Conservation (phyloP, 2,797 vertebrate species). For the Enteromius argenteus region DNA sequence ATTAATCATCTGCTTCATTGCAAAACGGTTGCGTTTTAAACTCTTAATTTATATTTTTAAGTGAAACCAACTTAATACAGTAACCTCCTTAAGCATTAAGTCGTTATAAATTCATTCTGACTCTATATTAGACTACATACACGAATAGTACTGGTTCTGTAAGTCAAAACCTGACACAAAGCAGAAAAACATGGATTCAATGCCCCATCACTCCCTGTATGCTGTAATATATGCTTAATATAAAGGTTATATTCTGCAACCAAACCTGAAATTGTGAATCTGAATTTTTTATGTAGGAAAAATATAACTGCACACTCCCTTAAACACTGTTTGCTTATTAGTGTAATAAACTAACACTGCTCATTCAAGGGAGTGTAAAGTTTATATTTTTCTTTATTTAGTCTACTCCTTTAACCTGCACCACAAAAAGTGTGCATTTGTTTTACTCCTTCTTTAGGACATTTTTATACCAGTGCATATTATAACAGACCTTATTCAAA, state of each 20-base stretch:
- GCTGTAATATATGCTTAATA: not conserved
- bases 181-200: not conserved
- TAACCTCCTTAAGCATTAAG: not conserved
- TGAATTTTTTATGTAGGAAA: not conserved
- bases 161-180: slow-evolving; percentile 10
- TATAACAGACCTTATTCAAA: not conserved
- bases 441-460: not conserved
- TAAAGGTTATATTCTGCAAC: not conserved
- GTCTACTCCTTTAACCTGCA: not conserved
- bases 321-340: not conserved
- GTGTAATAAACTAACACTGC: not conserved
- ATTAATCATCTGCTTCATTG: not conserved
- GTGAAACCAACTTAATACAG: no score
- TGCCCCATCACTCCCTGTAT: not conserved
- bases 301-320: not conserved
- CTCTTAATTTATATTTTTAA: no score
- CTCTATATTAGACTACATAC: not conserved
- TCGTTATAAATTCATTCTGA: slow-evolving; percentile 1
- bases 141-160: not conserved
- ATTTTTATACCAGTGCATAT: not conserved
- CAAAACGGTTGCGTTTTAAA: no score
- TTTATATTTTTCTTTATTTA: not conserved
- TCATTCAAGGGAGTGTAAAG: not conserved
- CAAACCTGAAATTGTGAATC: not conserved
- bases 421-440: not conserved